Evolutionary conservation across 2,888 invertebrate species (phyloP).

Genomic region (Syritta pipiens): DNA sequence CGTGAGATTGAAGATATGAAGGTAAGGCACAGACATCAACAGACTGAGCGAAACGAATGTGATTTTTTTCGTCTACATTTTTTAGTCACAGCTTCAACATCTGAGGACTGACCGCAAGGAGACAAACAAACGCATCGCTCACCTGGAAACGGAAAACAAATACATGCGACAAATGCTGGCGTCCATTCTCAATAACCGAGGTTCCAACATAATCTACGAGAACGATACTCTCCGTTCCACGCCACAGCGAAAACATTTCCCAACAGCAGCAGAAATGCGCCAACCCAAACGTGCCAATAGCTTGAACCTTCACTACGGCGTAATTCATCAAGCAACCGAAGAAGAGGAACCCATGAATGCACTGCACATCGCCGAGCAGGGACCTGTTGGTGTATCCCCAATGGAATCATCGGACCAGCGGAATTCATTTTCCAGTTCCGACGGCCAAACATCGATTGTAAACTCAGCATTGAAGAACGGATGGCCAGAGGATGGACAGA

Average conservation of each 20-base stretch:
- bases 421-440: slow-evolving; percentile 73
- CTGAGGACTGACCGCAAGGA: slow-evolving; percentile 84
- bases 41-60: too few species aligned
- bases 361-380: slow-evolving; percentile 42
- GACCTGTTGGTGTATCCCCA: slow-evolving; percentile 65
- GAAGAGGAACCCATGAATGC: slow-evolving; percentile 47
- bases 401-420: slow-evolving; percentile 70
- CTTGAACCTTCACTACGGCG: slow-evolving; percentile 77
- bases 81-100: slow-evolving; percentile 84
- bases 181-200: slow-evolving; percentile 74
- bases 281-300: slow-evolving; percentile 74
- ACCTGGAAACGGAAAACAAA: slow-evolving; percentile 85
- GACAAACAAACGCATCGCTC: slow-evolving; percentile 84
- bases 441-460: slow-evolving; percentile 70
- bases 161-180: slow-evolving; percentile 77
- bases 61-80: too few species aligned
- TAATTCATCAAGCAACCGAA: slow-evolving; percentile 75
- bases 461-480: slow-evolving; percentile 56
- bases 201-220: slow-evolving; percentile 75
- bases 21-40: slow-evolving; percentile 71
- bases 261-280: slow-evolving; percentile 70
- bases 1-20: slow-evolving; percentile 79
- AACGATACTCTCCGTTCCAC: slow-evolving; percentile 74
- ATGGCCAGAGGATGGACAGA: slow-evolving; percentile 53
- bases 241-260: slow-evolving; percentile 57